phyloP scores from a whole-genome alignment of 2,113 vertebrate species.

The Microtus pennsylvanicus region DNA sequence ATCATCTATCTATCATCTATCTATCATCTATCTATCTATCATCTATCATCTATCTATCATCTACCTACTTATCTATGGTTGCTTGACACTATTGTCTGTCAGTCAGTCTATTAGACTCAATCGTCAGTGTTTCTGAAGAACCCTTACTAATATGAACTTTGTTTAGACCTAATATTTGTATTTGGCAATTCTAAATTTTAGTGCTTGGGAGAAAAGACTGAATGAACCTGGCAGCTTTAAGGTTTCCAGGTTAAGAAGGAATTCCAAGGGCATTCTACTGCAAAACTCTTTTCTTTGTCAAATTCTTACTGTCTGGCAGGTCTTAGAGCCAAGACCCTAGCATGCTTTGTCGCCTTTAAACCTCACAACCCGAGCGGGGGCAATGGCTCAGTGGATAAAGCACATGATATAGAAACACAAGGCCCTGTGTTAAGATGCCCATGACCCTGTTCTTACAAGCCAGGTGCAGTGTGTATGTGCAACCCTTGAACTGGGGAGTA shows the following conservation, averaged over 20 bases:
- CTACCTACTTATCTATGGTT: neutral
- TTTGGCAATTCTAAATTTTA: neutral
- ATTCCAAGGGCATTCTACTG: neutral
- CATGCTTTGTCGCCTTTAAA: neutral
- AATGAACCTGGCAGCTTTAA: neutral
- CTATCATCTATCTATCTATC: no score
- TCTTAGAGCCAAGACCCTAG: neutral
- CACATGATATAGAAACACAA: neutral
- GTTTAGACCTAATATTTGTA: neutral
- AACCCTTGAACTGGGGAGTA: neutral
- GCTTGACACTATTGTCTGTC: neutral
- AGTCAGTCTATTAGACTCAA: neutral
- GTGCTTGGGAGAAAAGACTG: accelerated
- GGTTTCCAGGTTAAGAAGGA: neutral
- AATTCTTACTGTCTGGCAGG: neutral
- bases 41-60: no score
- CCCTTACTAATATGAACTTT: neutral
- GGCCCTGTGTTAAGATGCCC: neutral
- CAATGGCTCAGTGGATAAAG: neutral
- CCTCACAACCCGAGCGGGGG: neutral
- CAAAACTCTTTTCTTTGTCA: neutral
- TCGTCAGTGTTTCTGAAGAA: neutral
- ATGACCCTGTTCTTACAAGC: neutral
- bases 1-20: neutral
- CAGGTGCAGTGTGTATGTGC: neutral